Evolutionary conservation across 1,140 invertebrate species (phyloP).

Genomic region (Neodiprion pinetum): DNA sequence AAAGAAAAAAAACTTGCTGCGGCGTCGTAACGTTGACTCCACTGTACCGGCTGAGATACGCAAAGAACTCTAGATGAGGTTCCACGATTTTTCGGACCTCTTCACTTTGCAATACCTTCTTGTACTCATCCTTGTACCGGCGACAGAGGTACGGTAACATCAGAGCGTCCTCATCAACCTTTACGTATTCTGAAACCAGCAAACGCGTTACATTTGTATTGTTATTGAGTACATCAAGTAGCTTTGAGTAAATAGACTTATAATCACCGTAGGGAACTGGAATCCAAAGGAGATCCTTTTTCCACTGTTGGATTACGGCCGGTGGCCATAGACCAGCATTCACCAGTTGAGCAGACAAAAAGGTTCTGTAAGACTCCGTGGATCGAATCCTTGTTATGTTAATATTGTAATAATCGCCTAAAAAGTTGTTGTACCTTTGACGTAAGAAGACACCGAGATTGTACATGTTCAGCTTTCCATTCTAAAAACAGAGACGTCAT

Average conservation of each 20-base stretch:
- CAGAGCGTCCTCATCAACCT: neutral
- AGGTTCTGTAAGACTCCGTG: slow-evolving; percentile 61
- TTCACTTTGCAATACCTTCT: neutral
- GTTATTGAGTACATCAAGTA: no score
- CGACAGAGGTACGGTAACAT: neutral
- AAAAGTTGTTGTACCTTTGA: slow-evolving; percentile 38
- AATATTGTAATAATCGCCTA: slow-evolving; percentile 44
- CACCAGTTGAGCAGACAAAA: slow-evolving; percentile 65
- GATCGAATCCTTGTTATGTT: slow-evolving; percentile 57
- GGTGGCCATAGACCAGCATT: slow-evolving; percentile 65
- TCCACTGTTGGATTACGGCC: slow-evolving; percentile 48
- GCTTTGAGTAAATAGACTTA: neutral
- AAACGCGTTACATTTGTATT: neutral
- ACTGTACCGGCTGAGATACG: neutral
- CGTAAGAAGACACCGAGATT: slow-evolving; percentile 47
- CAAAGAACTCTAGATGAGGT: neutral
- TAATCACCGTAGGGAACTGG: slow-evolving; percentile 60
- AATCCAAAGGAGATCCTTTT: slow-evolving; percentile 63
- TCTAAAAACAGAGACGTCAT: slow-evolving; percentile 27
- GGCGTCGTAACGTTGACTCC: neutral
- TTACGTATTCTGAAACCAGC: neutral
- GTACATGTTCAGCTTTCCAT: slow-evolving; percentile 41
- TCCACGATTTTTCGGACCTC: neutral
- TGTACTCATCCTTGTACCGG: neutral
- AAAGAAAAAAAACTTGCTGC: neutral